Evolutionary conservation across 2,113 vertebrate species (phyloP).

Genomic region (Chloropsis hardwickii): DNA sequence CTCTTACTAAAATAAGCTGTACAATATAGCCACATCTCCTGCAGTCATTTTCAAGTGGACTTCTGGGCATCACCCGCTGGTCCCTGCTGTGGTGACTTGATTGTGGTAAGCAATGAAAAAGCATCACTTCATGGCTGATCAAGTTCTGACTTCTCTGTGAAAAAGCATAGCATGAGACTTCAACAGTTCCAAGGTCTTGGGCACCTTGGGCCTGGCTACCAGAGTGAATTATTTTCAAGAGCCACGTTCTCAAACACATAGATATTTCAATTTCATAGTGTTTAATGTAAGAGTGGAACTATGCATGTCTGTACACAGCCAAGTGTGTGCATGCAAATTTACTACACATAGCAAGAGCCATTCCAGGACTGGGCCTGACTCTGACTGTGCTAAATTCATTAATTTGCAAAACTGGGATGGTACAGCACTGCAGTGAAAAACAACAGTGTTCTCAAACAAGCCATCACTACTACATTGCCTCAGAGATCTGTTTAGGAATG

Average conservation of each 20-base stretch:
- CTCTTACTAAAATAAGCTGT: neutral
- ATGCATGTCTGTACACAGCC: neutral
- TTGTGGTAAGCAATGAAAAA: neutral
- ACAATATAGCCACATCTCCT: neutral
- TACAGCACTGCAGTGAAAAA: neutral
- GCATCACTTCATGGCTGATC: neutral
- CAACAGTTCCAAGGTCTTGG: neutral
- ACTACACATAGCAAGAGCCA: neutral
- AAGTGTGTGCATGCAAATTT: too few species aligned
- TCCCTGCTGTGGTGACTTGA: neutral
- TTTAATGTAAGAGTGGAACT: neutral
- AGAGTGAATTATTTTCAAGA: neutral
- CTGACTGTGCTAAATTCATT: neutral
- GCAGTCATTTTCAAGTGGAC: neutral
- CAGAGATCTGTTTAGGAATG: neutral
- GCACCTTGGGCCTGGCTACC: neutral
- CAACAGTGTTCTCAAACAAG: neutral
- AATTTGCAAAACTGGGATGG: neutral
- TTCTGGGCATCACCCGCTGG: neutral
- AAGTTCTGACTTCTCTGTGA: neutral
- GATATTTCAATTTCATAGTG: neutral
- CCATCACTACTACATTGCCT: neutral
- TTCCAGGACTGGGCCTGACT: neutral
- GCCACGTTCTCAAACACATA: neutral
- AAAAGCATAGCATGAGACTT: neutral